Percentiles rank a stretch among this genome's conserved stretches.
phyloP scores from a whole-genome alignment of 2,888 invertebrate species.

The Drosophila paramelanica region DNA sequence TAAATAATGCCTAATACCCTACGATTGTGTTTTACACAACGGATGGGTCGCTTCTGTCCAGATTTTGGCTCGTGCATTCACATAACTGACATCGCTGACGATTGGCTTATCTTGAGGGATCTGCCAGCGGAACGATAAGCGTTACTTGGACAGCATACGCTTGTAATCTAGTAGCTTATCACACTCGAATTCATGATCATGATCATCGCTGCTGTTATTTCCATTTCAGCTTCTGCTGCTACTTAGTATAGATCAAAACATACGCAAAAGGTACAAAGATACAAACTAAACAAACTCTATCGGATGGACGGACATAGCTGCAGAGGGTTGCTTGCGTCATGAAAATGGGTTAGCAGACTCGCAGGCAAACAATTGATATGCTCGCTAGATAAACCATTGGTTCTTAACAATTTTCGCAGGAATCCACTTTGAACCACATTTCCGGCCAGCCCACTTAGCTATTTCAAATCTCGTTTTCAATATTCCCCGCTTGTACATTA shows the following conservation, averaged over 20 bases:
- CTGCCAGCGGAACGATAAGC: conserved; percentile 27
- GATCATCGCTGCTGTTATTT: conserved; percentile 39
- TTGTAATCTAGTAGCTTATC: conserved; percentile 39
- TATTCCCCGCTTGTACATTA: no score
- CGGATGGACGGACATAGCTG: conserved; percentile 8
- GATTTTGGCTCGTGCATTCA: conserved; percentile 3
- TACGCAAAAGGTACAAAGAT: conserved; percentile 17
- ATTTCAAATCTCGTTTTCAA: not conserved
- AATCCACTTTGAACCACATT: conserved; percentile 36
- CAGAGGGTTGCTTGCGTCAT: conserved; percentile 44
- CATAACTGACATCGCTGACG: conserved; percentile 3
- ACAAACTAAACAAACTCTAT: not conserved
- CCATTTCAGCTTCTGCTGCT: not conserved
- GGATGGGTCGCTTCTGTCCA: conserved; percentile 3
- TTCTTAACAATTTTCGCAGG: conserved; percentile 44
- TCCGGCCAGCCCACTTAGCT: conserved; percentile 26
- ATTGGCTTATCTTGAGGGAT: conserved; percentile 41
- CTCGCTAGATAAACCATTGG: conserved; percentile 27
- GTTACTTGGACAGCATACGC: conserved; percentile 28
- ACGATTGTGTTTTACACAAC: conserved; percentile 43
- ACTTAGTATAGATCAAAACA: conserved; percentile 10
- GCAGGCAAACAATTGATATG: conserved; percentile 30
- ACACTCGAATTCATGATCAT: conserved; percentile 53
- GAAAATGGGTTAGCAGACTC: conserved; percentile 39
- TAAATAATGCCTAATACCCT: conserved; percentile 14